These are phyloP conservation scores for Aphelocoma californica DNA, from an alignment of 2,797 vertebrate genomes.

Conservation along the genomic window DNA sequence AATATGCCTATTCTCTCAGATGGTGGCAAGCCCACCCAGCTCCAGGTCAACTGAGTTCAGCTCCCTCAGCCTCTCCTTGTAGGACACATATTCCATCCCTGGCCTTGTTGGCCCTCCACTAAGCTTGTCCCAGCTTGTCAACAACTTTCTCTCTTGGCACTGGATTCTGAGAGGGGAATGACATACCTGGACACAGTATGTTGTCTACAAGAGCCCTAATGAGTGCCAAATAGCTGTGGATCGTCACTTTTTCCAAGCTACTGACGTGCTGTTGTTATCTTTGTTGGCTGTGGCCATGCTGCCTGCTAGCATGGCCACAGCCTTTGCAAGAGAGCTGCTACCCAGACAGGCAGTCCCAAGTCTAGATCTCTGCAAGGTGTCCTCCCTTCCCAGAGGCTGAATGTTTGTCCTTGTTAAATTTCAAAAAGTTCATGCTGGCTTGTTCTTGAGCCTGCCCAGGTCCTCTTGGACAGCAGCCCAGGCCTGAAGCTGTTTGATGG, in stretches of 20 bases:
- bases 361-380: background rate
- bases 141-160: background rate
- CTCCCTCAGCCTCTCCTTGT: background rate
- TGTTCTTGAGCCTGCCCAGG: background rate
- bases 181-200: background rate
- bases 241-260: background rate
- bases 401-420: background rate
- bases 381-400: background rate
- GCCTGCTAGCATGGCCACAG: background rate
- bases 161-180: background rate
- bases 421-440: background rate
- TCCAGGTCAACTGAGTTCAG: background rate
- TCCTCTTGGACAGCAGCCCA: background rate
- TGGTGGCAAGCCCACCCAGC: background rate
- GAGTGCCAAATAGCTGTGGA: background rate
- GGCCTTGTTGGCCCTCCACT: background rate
- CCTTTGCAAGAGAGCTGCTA: background rate
- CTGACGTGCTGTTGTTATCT: background rate
- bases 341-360: background rate
- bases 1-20: accelerated
- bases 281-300: background rate
- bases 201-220: background rate
- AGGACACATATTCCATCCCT: background rate
- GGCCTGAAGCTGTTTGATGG: background rate
- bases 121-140: background rate